Evolutionary conservation across 2,888 invertebrate genomes (phyloP).

Genomic region (Fissipunctia ypsillon): DNA sequence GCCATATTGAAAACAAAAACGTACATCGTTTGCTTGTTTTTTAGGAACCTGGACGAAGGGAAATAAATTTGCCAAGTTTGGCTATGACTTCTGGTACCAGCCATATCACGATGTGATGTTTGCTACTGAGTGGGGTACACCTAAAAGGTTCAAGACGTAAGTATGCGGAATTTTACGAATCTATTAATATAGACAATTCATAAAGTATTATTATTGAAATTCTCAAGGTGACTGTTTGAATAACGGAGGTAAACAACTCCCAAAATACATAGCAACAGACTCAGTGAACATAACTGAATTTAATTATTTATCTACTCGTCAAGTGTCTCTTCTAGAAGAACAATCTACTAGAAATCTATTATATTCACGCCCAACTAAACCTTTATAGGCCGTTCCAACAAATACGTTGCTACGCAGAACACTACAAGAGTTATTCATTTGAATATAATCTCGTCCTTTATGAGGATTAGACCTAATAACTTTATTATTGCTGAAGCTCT

Average conservation of each 20-base stretch:
- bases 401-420: slow-evolving; percentile 39
- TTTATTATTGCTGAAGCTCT: too few relatives aligned
- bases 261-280: neutral
- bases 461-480: slow-evolving; percentile 51
- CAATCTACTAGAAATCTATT: slow-evolving; percentile 32
- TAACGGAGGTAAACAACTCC: neutral
- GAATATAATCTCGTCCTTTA: slow-evolving; percentile 51
- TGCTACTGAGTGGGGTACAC: slow-evolving; percentile 98
- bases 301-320: slow-evolving; percentile 31
- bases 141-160: slow-evolving; percentile 93
- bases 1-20: slow-evolving; percentile 38
- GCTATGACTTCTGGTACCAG: slow-evolving; percentile 99
- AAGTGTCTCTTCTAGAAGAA: slow-evolving; percentile 26
- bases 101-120: slow-evolving; percentile 97
- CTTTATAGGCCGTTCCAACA: slow-evolving; percentile 36
- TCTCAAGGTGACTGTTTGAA: neutral
- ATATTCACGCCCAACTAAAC: slow-evolving; percentile 50
- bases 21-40: slow-evolving; percentile 54
- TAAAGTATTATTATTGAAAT: neutral
- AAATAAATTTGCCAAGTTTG: slow-evolving; percentile 92
- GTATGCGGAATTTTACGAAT: slow-evolving; percentile 53
- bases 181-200: neutral
- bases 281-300: slow-evolving; percentile 9
- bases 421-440: slow-evolving; percentile 43
- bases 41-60: slow-evolving; percentile 94